Evolutionary conservation across 2,888 invertebrate genomes (phyloP).

Genomic region (Agrypnus murinus): DNA sequence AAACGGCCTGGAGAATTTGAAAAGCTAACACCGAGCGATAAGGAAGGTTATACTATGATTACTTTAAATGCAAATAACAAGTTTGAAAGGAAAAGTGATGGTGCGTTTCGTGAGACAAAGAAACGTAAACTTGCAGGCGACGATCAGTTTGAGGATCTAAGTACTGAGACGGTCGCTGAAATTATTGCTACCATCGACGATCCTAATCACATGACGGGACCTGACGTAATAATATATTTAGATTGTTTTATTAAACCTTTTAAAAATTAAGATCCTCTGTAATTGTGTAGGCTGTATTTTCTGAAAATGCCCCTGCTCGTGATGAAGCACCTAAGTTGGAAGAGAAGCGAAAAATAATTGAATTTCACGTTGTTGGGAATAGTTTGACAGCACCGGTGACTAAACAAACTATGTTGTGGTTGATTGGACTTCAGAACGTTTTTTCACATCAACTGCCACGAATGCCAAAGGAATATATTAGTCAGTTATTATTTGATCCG

Average conservation of each 20-base stretch:
- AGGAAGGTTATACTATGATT: constrained; percentile 80
- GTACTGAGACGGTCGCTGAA: constrained; percentile 85
- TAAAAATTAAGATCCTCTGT: too few relatives aligned
- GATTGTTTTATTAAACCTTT: constrained; percentile 15
- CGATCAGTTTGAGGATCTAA: constrained; percentile 81
- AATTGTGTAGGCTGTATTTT: constrained; percentile 79
- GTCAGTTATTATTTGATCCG: constrained; percentile 95
- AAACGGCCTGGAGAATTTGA: constrained; percentile 79
- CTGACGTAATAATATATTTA: constrained; percentile 81
- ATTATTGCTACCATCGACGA: constrained; percentile 89
- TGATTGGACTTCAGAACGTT: constrained; percentile 94
- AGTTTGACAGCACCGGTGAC: constrained; percentile 89
- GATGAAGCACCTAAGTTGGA: constrained; percentile 94
- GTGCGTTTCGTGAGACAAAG: constrained; percentile 67
- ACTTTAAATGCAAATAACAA: constrained; percentile 77
- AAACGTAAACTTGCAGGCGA: constrained; percentile 68
- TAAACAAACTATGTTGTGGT: constrained; percentile 94
- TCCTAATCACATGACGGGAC: constrained; percentile 88
- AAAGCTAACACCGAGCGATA: constrained; percentile 78
- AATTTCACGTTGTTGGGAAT: constrained; percentile 96
- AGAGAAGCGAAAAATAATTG: constrained; percentile 91
- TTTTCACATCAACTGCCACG: constrained; percentile 96
- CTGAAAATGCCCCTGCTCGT: constrained; percentile 85
- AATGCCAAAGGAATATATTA: constrained; percentile 99
- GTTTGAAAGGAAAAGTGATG: constrained; percentile 64